Evolutionary conservation across 2,888 invertebrate species (phyloP).

Genomic region (Mythimna lalbum): DNA sequence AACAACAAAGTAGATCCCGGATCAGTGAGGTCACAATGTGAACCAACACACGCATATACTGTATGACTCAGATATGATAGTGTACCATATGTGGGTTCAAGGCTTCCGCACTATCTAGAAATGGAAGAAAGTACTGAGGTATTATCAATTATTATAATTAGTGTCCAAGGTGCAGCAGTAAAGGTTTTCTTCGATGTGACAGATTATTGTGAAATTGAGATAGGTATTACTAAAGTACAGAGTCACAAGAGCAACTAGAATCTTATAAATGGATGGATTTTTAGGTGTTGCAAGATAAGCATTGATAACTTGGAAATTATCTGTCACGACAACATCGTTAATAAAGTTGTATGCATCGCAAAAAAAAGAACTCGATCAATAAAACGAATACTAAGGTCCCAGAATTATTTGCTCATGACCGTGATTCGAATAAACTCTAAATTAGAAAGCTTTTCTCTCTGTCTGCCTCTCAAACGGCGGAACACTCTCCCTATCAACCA

Average conservation of each 20-base stretch:
- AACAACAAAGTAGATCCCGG: slow-evolving; percentile 66
- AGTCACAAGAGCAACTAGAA: not conserved
- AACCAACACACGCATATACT: slow-evolving; percentile 22
- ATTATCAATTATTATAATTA: not conserved
- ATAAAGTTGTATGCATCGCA: not conserved
- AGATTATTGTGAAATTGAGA: not conserved
- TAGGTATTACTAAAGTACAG: not conserved
- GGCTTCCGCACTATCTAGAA: slow-evolving; percentile 19
- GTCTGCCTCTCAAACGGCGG: slow-evolving; percentile 23
- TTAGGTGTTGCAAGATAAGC: not conserved
- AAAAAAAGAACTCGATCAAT: not conserved
- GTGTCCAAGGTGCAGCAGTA: not conserved
- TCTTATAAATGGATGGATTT: not conserved
- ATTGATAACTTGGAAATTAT: not conserved
- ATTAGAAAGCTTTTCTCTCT: slow-evolving; percentile 52
- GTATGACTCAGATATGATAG: slow-evolving; percentile 55
- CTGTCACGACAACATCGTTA: not conserved
- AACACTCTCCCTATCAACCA: slow-evolving; percentile 43
- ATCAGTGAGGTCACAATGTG: slow-evolving; percentile 55
- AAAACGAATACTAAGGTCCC: not conserved
- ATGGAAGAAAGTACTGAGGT: slow-evolving; percentile 21
- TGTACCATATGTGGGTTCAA: slow-evolving; percentile 29
- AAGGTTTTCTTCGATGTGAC: not conserved
- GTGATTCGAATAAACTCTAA: slow-evolving; percentile 17
- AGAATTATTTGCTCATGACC: slow-evolving; percentile 1